These are phyloP conservation scores for Napeogenes sylphis DNA, from an alignment of 2,888 invertebrate species.

Conservation along the genomic window DNA sequence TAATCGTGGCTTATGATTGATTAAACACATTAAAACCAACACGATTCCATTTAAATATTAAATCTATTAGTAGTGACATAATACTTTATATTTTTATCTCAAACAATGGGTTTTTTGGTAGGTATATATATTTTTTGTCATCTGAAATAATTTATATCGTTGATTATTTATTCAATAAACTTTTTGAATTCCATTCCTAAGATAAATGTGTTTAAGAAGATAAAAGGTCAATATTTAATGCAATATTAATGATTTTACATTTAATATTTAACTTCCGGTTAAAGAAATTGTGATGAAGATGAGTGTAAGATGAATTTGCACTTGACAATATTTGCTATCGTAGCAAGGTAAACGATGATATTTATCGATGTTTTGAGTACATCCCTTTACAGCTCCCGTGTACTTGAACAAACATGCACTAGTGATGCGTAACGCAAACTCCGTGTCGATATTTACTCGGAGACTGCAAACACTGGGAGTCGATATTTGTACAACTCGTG, in stretches of 20 bases:
- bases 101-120: not conserved
- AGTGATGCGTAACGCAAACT: constrained; percentile 78
- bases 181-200: too few species aligned
- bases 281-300: too few species aligned
- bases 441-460: constrained; percentile 69
- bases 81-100: constrained; percentile 46
- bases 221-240: too few species aligned
- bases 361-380: constrained; percentile 68
- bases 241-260: too few species aligned
- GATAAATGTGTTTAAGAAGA: too few species aligned
- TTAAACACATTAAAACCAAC: constrained; percentile 73
- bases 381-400: constrained; percentile 69
- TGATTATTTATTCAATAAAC: too few species aligned
- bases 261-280: too few species aligned
- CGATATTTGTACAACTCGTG: constrained; percentile 69
- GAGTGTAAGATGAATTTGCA: constrained; percentile 36
- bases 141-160: too few species aligned
- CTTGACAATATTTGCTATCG: constrained; percentile 58
- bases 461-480: constrained; percentile 68
- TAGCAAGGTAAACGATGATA: constrained; percentile 64
- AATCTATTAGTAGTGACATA: constrained; percentile 73
- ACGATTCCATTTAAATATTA: constrained; percentile 75
- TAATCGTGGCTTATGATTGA: constrained; percentile 76
- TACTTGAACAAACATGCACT: constrained; percentile 65
- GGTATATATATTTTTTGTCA: too few species aligned